Conservation (phyloP, 92 coral and sea anemone genomes). For the Diadumene lineata region DNA sequence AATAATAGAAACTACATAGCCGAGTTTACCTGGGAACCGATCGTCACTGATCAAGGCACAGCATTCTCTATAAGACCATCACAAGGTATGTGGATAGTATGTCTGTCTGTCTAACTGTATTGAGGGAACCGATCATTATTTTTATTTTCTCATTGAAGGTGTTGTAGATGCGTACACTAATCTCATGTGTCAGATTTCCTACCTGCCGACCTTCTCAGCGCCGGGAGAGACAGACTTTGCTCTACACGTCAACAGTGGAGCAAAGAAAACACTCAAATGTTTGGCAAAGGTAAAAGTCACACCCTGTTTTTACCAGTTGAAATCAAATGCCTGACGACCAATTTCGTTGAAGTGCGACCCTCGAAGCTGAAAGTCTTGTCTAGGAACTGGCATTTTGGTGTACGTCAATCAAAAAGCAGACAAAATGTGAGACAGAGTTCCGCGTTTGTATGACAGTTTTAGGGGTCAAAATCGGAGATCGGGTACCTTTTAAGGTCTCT, state of each 20-base stretch:
- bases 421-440: too few relatives aligned
- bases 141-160: slow-evolving; percentile 41
- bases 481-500: too few relatives aligned
- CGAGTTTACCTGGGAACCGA: slow-evolving; percentile 86
- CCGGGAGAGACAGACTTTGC: slow-evolving; percentile 73
- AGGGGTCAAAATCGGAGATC: too few relatives aligned
- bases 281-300: slow-evolving; percentile 79
- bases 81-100: slow-evolving; percentile 52
- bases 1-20: slow-evolving; percentile 91
- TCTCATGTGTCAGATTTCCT: slow-evolving; percentile 91
- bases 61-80: slow-evolving; percentile 89
- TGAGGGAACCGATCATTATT: too few relatives aligned
- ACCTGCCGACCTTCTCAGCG: slow-evolving; percentile 87
- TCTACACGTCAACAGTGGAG: slow-evolving; percentile 89
- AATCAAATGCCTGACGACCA: too few relatives aligned
- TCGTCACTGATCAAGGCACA: slow-evolving; percentile 64
- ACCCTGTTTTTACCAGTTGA: too few relatives aligned
- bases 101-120: slow-evolving; percentile 11
- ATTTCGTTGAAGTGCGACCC: too few relatives aligned
- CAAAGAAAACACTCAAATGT: slow-evolving; percentile 65
- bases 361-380: too few relatives aligned
- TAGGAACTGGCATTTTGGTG: too few relatives aligned
- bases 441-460: too few relatives aligned
- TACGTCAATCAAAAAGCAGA: too few relatives aligned
- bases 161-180: slow-evolving; percentile 90